Percentiles rank a stretch among this genome's conserved stretches.
Conservation (phyloP, 2,113 vertebrate genomes). For the Ptilonorhynchus violaceus region DNA sequence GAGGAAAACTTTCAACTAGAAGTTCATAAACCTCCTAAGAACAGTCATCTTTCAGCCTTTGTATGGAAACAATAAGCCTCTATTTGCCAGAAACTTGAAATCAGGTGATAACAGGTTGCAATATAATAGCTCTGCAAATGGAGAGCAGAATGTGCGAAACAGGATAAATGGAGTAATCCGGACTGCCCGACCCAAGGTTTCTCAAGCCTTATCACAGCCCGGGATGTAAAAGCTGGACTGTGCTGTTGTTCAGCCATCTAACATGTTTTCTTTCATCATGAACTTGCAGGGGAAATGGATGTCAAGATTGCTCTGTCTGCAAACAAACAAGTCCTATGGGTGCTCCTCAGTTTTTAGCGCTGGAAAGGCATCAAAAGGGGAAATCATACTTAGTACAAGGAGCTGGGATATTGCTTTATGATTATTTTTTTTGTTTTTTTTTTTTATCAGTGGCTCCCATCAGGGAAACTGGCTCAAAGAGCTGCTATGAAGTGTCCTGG, state of each 20-base stretch:
- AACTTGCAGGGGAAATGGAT: not conserved
- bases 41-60: not conserved
- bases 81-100: not conserved
- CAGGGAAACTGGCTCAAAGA: constrained; percentile 60
- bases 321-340: not conserved
- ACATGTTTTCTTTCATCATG: not conserved
- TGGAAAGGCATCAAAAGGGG: not conserved
- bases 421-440: not conserved
- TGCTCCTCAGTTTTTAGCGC: not conserved
- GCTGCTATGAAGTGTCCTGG: constrained; percentile 71
- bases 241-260: not conserved
- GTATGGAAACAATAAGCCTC: not conserved
- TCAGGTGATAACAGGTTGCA: not conserved
- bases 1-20: not conserved
- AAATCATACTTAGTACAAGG: not conserved
- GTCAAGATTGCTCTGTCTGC: not conserved
- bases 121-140: not conserved
- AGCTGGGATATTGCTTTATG: not conserved
- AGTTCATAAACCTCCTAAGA: not conserved
- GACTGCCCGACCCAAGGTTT: not conserved
- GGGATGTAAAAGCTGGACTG: not conserved
- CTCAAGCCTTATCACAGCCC: not conserved
- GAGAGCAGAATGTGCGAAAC: not conserved
- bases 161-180: not conserved
- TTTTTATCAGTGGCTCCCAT: constrained; percentile 61